Base-by-base conservation (phyloP, 2,888 invertebrate genomes). In the Harpalus rubripes region DNA sequence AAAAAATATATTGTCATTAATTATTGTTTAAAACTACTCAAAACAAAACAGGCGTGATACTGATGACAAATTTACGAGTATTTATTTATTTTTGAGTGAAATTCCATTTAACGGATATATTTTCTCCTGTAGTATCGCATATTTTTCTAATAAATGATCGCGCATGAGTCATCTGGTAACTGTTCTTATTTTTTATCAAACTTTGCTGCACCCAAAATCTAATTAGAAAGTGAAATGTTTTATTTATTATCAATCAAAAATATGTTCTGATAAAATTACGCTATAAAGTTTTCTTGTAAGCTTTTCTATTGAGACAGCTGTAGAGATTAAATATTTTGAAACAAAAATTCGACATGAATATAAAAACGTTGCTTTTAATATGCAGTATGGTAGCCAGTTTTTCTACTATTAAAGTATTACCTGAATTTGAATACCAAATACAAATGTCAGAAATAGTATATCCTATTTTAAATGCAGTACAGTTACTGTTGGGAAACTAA, bases 371-470 rank as follows among this genome's bases (percentile, higher is more conserved):
- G 12, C 44, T 52, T 52, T 52, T 52, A 52, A 52, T 52, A 32
- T 32, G 32, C 10, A 8, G 8, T 10, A 52, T 12, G 12, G 44
- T 52, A 52, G 44, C 44, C 44, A 4, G 44, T 52, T 52, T 4
- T 52, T 52, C 7, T 52, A 52, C 44, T 52, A 52, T 52, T 52
- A 52, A 52, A 52, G 44, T 52, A 52, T 52, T 52, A 52, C 44
- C 12, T 52, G 12, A 52, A 52, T 52, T 52, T 52, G 44, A 52
- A 52, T 52, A 52, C 44, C 44, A 52, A 52, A 52, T 52, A 52
- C 44, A 52, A 52, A 52, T 52, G 44, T 52, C 44, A 52, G 44
- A 10, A 22, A 4, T 10, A 10, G 44, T 44, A 10, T 52, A 52
- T 52, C 7, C 44, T 52, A 52, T 52, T 52, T 52, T 52, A 52